These are phyloP conservation scores for Aphaenogaster floridana DNA, from an alignment of 1,140 invertebrate genomes.

Conservation along the genomic window DNA sequence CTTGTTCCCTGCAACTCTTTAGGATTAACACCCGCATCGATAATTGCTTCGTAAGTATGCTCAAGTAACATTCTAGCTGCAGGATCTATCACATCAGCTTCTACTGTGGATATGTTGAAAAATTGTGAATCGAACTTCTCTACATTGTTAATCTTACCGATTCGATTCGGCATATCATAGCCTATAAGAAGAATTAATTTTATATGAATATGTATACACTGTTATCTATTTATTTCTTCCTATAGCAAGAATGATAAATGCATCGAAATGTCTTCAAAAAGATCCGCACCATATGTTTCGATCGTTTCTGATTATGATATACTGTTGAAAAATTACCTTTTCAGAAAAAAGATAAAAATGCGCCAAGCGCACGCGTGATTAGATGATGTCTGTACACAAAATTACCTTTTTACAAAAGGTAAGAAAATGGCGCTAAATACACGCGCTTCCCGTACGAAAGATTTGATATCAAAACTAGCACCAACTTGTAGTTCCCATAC, in stretches of 20 bases:
- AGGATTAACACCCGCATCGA: constrained; percentile 92
- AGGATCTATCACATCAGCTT: constrained; percentile 95
- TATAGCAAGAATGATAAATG: not conserved
- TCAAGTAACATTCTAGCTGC: constrained; percentile 95
- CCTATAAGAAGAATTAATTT: constrained; percentile 84
- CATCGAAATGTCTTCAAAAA: not conserved
- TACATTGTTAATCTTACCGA: constrained; percentile 93
- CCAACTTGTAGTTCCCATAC: too few species aligned
- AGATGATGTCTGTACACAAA: too few species aligned
- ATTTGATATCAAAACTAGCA: too few species aligned
- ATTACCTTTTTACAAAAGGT: too few species aligned
- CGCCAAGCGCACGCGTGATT: too few species aligned
- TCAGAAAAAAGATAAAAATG: too few species aligned
- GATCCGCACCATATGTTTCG: too few species aligned
- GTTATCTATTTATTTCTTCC: not conserved
- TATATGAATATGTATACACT: not conserved
- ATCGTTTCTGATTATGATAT: too few species aligned
- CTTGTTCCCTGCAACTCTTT: constrained; percentile 89
- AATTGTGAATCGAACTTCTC: constrained; percentile 95
- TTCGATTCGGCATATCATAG: constrained; percentile 90
- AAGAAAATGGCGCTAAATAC: too few species aligned
- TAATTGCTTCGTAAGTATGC: constrained; percentile 94
- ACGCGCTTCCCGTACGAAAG: too few species aligned
- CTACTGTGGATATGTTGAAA: constrained; percentile 93
- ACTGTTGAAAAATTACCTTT: too few species aligned